Conservation (phyloP, 1,140 invertebrate genomes). For the Battus philenor region DNA sequence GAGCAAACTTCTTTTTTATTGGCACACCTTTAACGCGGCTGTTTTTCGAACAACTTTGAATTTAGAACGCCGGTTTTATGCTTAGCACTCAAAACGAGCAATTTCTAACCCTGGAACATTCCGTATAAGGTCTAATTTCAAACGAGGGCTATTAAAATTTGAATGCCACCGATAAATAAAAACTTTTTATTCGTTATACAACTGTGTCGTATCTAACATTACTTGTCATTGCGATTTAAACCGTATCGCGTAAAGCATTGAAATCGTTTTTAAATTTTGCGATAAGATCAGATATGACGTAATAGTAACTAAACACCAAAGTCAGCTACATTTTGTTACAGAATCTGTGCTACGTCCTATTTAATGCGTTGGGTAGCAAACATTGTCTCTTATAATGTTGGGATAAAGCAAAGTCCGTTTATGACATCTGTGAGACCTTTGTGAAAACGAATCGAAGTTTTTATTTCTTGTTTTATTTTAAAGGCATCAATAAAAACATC, state of each 20-base stretch:
- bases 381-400: conserved; percentile 65
- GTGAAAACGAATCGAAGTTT: conserved; percentile 58
- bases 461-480: conserved; percentile 60
- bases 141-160: conserved; percentile 30
- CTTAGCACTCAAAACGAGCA: conserved; percentile 5
- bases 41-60: conserved; percentile 66
- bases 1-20: conserved; percentile 72
- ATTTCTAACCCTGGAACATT: conserved; percentile 24
- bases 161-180: conserved; percentile 64
- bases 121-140: conserved; percentile 26
- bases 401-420: conserved; percentile 66
- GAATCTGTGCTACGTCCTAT: conserved; percentile 53
- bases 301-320: conserved; percentile 24
- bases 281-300: conserved; percentile 2
- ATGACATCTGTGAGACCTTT: conserved; percentile 58
- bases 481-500: conserved; percentile 34
- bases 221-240: conserved; percentile 16
- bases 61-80: conserved; percentile 61
- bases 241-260: conserved; percentile 10
- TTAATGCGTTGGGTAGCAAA: conserved; percentile 56
- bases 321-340: conserved; percentile 55
- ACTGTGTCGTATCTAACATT: conserved; percentile 24
- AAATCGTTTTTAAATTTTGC: conserved; percentile 20
- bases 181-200: conserved; percentile 46
- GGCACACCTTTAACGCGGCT: conserved; percentile 63